A percentile compares a stretch with the other conserved stretches of the same genome.
phyloP scores from a whole-genome alignment of 2,113 vertebrate species.

The Gracilinanus agilis region DNA sequence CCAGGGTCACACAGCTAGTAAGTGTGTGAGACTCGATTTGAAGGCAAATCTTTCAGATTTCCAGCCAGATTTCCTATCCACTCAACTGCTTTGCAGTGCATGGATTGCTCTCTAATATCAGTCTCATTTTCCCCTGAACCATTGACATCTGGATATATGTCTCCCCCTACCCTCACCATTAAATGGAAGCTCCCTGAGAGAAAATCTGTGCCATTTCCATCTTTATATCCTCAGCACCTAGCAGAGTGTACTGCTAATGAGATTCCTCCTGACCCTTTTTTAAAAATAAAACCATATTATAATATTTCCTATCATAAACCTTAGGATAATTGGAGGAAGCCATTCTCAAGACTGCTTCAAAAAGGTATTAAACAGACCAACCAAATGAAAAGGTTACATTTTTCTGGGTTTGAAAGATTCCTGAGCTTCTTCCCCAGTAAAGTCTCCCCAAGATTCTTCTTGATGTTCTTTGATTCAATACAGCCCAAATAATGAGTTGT shows the following conservation, averaged over 20 bases:
- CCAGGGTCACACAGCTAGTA: background rate
- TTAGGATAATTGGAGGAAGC: conserved; percentile 4
- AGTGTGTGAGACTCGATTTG: background rate
- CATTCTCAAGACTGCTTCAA: background rate
- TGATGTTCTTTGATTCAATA: background rate
- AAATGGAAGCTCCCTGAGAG: background rate
- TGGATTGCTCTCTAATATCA: background rate
- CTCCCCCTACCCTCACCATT: background rate
- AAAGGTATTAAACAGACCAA: background rate
- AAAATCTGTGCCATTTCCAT: background rate
- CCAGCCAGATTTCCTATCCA: too few species aligned
- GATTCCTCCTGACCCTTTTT: background rate
- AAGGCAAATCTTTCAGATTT: background rate
- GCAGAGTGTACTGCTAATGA: background rate
- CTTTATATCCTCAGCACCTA: background rate
- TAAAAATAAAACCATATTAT: background rate
- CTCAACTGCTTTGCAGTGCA: background rate
- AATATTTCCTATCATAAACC: background rate
- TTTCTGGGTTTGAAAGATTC: background rate
- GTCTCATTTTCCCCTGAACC: too few species aligned
- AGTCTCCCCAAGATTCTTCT: background rate
- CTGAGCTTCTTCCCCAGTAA: background rate
- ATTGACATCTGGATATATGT: background rate
- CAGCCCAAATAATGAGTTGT: background rate
- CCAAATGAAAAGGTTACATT: background rate